phyloP scores from a whole-genome alignment of 2,113 vertebrate genomes.

The Engystomops pustulosus region DNA sequence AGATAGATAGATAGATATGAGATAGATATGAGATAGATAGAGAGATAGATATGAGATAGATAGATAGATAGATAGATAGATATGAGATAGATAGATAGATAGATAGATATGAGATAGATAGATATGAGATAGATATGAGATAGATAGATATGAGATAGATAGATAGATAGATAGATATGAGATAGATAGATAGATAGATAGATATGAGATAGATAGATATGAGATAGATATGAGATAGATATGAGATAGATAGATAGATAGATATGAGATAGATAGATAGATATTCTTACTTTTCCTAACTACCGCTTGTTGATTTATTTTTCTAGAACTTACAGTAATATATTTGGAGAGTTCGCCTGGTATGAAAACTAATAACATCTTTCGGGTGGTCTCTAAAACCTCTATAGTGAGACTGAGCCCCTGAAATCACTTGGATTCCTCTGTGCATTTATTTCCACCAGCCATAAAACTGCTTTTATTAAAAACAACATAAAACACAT shows the following conservation, averaged over 20 bases:
- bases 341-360: slow-evolving; percentile 8
- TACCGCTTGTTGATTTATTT: slow-evolving; percentile 23
- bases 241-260: slow-evolving; percentile 5
- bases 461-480: slow-evolving; percentile 57
- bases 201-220: too few species aligned
- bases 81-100: too few species aligned
- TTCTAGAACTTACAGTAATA: slow-evolving; percentile 18
- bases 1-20: too few species aligned
- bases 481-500: slow-evolving; percentile 43
- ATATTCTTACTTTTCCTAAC: background rate
- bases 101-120: too few species aligned
- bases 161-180: background rate
- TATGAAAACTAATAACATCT: slow-evolving; percentile 42
- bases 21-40: too few species aligned
- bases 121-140: too few species aligned
- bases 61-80: too few species aligned
- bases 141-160: too few species aligned
- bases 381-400: slow-evolving; percentile 45
- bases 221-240: too few species aligned
- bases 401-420: slow-evolving; percentile 5
- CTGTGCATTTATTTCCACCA: slow-evolving; percentile 38
- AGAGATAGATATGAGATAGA: too few species aligned
- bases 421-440: slow-evolving; percentile 34
- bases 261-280: background rate
- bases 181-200: slow-evolving; percentile 3